Evolutionary conservation across 2,888 invertebrate genomes (phyloP), one percentile per base, ranked within the genome.

Genomic region (Silvanus unidentatus): DNA sequence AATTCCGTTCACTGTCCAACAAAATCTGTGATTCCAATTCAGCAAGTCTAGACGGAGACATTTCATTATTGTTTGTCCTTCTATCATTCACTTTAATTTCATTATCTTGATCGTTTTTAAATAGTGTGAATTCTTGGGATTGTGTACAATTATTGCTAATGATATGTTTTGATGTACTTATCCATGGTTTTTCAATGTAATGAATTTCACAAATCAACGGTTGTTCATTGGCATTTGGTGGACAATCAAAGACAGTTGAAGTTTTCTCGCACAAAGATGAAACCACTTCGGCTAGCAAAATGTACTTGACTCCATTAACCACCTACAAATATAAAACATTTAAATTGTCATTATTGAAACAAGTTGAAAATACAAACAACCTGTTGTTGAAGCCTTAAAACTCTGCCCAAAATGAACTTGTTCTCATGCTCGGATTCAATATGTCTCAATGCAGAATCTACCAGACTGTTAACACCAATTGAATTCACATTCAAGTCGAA

Each of bases 101-200:
- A 50, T 68, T 68, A 43, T 66, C 64, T 32, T 32, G 32, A 22
- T 22, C 22, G 8, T 22, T 22, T 22, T 22, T 22, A 22, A 5
- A 5, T 22, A 22, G 38, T 5, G 70, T 71, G 58, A 72, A 79
- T 48, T 69, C 66, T 74, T 78, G 79, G 40, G 75, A 71, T 39
- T 71, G 67, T 1, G 82, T 83, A 60, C 85, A 85, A 59, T 86
- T 86, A 55, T 85, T 83, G 15, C 76, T 71, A 39, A 79, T 65
- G 44, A 86, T 74, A 10, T 79, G 74, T 59, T 81, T 78, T 32
- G 76, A 76, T 63, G 78, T 80, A 39, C 75, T 75, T 16, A 80
- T 62, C 83, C 85, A 84, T 1, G 82, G 81, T 58, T 81, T 80
- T 62, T 84, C 81, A 44, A 82, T 66, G 57, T 82, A 76, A 13